phyloP scores from a whole-genome alignment of 2,113 vertebrate genomes.

The Ornithorhynchus anatinus region DNA sequence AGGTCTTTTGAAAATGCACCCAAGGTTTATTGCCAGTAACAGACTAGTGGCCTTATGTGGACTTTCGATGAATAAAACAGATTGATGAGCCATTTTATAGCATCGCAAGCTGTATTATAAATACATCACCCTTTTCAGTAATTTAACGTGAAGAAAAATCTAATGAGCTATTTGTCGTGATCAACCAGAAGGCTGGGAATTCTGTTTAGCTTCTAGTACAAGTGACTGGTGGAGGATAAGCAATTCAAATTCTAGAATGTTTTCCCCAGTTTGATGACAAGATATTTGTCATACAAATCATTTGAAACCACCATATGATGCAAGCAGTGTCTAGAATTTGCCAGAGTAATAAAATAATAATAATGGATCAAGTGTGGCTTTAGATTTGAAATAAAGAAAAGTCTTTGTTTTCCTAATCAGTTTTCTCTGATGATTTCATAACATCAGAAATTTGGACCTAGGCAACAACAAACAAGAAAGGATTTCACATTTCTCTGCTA shows the following conservation, averaged over 20 bases:
- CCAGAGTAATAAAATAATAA: slow-evolving; percentile 21
- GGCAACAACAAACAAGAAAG: neutral
- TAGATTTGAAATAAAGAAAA: neutral
- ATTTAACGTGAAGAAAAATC: slow-evolving; percentile 70
- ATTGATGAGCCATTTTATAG: slow-evolving; percentile 81
- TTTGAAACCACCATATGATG: slow-evolving; percentile 19
- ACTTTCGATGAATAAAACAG: slow-evolving; percentile 78
- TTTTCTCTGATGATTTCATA: slow-evolving; percentile 6
- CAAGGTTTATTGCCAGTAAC: slow-evolving; percentile 78
- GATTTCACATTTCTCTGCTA: neutral
- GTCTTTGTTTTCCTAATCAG: neutral
- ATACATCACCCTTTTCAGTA: slow-evolving; percentile 77
- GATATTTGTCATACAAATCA: slow-evolving; percentile 23
- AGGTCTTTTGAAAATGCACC: slow-evolving; percentile 73
- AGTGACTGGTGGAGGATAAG: slow-evolving; percentile 39
- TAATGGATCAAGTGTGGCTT: slow-evolving; percentile 33
- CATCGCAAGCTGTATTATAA: slow-evolving; percentile 74
- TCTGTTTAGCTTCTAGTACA: slow-evolving; percentile 36
- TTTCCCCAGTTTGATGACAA: slow-evolving; percentile 43
- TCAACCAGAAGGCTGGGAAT: slow-evolving; percentile 44
- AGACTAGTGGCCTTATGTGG: slow-evolving; percentile 76
- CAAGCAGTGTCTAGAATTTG: slow-evolving; percentile 9
- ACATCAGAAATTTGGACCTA: slow-evolving; percentile 2
- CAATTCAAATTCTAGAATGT: slow-evolving; percentile 31
- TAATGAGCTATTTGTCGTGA: slow-evolving; percentile 66